Evolutionary conservation across 23 tunicate species (phyloP).

Genomic region (Oikopleura dioica): DNA sequence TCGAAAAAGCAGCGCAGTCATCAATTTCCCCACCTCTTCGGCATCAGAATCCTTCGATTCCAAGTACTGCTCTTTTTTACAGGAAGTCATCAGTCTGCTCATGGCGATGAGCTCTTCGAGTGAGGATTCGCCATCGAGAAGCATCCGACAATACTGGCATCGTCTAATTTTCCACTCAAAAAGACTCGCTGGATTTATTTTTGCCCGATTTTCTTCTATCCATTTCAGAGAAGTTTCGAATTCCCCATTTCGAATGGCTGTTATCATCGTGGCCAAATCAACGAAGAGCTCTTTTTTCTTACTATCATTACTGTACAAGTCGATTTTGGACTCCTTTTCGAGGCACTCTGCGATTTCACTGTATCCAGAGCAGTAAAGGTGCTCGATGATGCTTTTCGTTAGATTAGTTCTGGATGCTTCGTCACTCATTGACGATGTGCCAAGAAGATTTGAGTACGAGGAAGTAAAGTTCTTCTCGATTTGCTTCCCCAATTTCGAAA

Average conservation of each 20-base stretch:
- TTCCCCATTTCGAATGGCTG: slow-evolving; percentile 1
- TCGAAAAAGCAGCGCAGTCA: no score
- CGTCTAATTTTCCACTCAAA: slow-evolving; percentile 11
- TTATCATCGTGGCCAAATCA: background rate
- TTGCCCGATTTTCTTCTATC: background rate
- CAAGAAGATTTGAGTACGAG: no score
- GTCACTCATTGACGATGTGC: no score
- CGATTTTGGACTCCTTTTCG: background rate
- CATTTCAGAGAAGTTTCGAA: background rate
- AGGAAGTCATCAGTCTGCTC: no score
- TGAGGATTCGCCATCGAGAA: background rate
- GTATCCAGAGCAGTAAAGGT: background rate
- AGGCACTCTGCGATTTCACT: background rate
- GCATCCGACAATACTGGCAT: background rate
- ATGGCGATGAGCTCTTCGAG: background rate
- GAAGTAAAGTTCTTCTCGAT: slow-evolving; percentile 83
- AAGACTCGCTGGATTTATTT: background rate
- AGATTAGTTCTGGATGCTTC: background rate
- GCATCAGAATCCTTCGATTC: no score
- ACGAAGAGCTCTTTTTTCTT: background rate
- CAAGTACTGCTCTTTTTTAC: no score
- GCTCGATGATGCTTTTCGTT: background rate
- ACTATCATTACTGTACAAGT: background rate
- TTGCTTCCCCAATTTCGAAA: slow-evolving; percentile 75
- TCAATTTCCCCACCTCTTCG: no score